Conservation (phyloP, 2,113 vertebrate genomes). For the Gymnogyps californianus region DNA sequence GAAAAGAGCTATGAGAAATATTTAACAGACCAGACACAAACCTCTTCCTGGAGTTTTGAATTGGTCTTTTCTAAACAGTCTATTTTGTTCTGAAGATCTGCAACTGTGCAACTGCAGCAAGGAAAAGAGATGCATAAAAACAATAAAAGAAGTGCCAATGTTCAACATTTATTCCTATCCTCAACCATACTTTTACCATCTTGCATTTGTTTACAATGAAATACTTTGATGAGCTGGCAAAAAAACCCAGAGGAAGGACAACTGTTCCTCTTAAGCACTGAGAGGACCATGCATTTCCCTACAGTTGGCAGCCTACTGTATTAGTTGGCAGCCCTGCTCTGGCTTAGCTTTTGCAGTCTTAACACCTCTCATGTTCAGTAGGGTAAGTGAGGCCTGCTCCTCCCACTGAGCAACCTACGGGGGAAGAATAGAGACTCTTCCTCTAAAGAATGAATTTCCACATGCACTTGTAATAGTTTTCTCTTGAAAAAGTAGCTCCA, state of each 20-base stretch:
- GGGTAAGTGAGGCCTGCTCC: neutral
- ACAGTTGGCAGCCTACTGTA: neutral
- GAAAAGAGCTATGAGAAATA: neutral
- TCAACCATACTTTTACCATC: neutral
- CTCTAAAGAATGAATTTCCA: neutral
- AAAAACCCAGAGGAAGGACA: neutral
- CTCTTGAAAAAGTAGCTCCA: neutral
- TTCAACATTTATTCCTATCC: neutral
- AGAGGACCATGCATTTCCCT: neutral
- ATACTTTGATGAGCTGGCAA: neutral
- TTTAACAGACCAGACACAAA: conserved; percentile 59
- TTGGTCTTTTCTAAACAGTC: conserved; percentile 96
- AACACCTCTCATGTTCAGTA: neutral
- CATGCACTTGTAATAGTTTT: neutral
- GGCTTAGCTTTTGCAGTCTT: neutral
- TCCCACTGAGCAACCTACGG: neutral
- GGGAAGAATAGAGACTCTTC: neutral
- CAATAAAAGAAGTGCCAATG: neutral
- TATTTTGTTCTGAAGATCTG: conserved; percentile 96
- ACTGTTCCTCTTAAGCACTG: neutral
- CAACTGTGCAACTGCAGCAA: conserved; percentile 85
- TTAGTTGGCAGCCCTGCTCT: neutral
- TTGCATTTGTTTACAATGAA: neutral
- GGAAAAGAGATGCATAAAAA: neutral
- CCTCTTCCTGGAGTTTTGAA: conserved; percentile 96